A percentile compares a stretch with the other conserved stretches of the same genome.
phyloP scores from a whole-genome alignment of 2,888 invertebrate genomes.

The Cryptus armator region DNA sequence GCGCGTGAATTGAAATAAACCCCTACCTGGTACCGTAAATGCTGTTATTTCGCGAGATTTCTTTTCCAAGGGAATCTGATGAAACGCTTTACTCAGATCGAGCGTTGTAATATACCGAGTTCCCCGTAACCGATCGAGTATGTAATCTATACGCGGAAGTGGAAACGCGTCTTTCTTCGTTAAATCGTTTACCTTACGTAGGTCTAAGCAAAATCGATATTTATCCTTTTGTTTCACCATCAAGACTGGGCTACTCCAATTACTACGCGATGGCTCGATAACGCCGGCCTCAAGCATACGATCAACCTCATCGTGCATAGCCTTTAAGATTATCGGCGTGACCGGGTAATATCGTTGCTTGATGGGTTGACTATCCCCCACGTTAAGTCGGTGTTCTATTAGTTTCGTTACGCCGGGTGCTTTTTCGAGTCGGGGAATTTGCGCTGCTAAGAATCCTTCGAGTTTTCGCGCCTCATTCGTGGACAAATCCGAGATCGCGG shows the following conservation, averaged over 20 bases:
- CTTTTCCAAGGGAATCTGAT: too few species aligned
- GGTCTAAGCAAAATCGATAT: too few species aligned
- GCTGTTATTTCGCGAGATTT: too few species aligned
- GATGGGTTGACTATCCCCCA: conserved; percentile 42
- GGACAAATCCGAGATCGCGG: background rate
- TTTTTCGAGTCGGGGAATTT: background rate
- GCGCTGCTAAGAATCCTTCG: background rate
- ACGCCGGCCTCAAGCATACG: conserved; percentile 74
- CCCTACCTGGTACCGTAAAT: too few species aligned
- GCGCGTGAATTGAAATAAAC: too few species aligned
- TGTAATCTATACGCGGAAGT: too few species aligned
- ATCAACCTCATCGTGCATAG: conserved; percentile 73
- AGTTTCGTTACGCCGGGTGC: conserved; percentile 15
- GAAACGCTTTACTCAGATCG: too few species aligned
- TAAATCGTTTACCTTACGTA: too few species aligned
- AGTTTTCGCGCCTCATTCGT: background rate
- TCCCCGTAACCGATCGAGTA: too few species aligned
- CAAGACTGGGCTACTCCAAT: background rate
- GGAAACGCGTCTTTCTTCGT: too few species aligned
- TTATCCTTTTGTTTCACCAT: background rate
- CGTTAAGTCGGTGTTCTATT: conserved; percentile 33
- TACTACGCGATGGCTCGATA: conserved; percentile 63
- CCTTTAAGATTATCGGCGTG: conserved; percentile 46
- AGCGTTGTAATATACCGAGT: too few species aligned
- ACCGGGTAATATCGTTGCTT: conserved; percentile 60